phyloP scores from a whole-genome alignment of 2,888 invertebrate genomes.

The Geotrupes spiniger region DNA sequence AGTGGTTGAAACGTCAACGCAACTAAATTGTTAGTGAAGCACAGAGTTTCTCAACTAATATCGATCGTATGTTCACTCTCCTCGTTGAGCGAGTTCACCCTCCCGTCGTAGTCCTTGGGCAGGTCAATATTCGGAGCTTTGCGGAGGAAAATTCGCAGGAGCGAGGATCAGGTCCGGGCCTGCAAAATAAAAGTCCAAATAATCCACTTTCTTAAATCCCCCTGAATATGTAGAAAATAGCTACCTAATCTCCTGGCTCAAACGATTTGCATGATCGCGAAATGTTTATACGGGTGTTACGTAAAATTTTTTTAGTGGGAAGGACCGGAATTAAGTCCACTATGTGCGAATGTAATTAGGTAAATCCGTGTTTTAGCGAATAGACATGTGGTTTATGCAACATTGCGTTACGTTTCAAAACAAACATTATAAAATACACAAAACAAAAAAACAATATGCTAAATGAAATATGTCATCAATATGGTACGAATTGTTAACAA shows the following conservation, averaged over 20 bases:
- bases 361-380: conserved; percentile 8
- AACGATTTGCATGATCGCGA: conserved; percentile 19
- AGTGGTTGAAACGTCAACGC: too few relatives aligned
- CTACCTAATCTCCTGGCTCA: conserved; percentile 22
- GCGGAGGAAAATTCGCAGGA: conserved; percentile 43
- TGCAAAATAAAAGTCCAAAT: conserved; percentile 39
- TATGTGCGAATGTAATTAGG: conserved; percentile 9
- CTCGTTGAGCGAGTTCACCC: neutral
- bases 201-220: conserved; percentile 28
- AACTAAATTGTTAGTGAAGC: too few relatives aligned
- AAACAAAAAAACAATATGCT: too few relatives aligned
- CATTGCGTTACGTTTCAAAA: too few relatives aligned
- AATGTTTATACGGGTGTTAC: conserved; percentile 7
- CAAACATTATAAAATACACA: too few relatives aligned
- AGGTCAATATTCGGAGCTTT: conserved; percentile 39
- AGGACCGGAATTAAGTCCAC: conserved; percentile 8
- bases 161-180: conserved; percentile 48
- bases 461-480: too few relatives aligned
- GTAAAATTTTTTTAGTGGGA: conserved; percentile 6
- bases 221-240: conserved; percentile 24
- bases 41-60: too few relatives aligned
- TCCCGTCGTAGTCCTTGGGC: conserved; percentile 10
- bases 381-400: too few relatives aligned
- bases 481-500: too few relatives aligned
- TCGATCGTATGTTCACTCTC: too few relatives aligned